Percentiles rank a stretch among this genome's conserved stretches.
Evolutionary conservation across 2,113 vertebrate genomes (phyloP).

Genomic region (Mus musculus): GRCm39 chr5:100198501-100199000

Average conservation of each 20-base stretch:
- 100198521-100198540: not conserved
- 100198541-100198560: not conserved
- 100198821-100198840: not conserved
- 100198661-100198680: not conserved
- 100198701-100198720: not conserved
- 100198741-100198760: constrained; percentile 1
- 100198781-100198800: not conserved
- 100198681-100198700: constrained; percentile 25
- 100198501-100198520: not conserved
- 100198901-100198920: not conserved
- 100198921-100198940: not conserved
- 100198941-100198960: not conserved
- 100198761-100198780: not conserved
- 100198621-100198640: not conserved
- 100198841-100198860: not conserved
- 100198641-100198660: not conserved
- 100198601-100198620: not conserved
- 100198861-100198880: not conserved
- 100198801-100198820: not conserved
- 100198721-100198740: not conserved
- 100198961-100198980: not conserved
- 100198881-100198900: not conserved
- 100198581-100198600: not conserved
- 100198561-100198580: not conserved
- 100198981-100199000: not conserved